These are phyloP conservation scores for Hippocampus comes DNA, from an alignment of 2,113 vertebrate genomes.

Conservation along the genomic window DNA sequence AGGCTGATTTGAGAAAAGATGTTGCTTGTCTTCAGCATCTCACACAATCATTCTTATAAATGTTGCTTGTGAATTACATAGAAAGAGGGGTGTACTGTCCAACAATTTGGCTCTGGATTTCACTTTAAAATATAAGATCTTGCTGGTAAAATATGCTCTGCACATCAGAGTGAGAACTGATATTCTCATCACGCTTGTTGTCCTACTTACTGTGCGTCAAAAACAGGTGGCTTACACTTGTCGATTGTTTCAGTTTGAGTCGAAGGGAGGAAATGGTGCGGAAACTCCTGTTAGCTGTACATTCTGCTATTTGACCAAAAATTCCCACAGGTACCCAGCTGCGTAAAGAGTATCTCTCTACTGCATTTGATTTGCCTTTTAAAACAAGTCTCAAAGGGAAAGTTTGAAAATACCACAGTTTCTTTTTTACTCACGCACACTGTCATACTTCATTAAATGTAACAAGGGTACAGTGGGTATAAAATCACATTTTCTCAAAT, in stretches of 20 bases:
- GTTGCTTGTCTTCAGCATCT: background rate
- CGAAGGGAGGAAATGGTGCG: constrained; percentile 43
- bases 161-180: background rate
- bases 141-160: background rate
- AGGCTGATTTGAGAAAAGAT: constrained; percentile 1
- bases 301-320: background rate
- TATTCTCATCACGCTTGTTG: constrained; percentile 13
- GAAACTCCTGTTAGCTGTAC: constrained; percentile 43
- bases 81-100: background rate
- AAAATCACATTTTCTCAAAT: background rate
- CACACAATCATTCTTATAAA: background rate
- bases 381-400: background rate
- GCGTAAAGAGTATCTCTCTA: background rate
- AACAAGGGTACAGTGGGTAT: background rate
- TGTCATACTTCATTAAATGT: background rate
- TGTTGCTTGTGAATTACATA: background rate
- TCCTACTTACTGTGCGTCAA: constrained; percentile 33
- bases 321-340: background rate
- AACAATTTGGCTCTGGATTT: background rate
- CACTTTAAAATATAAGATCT: background rate
- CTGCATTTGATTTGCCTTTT: background rate
- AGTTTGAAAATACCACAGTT: background rate
- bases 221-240: constrained; percentile 39
- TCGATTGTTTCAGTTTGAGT: constrained; percentile 40
- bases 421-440: background rate